Evolutionary conservation across 2,797 vertebrate species (phyloP).

Genomic region (Chaetodon trifasciatus): DNA sequence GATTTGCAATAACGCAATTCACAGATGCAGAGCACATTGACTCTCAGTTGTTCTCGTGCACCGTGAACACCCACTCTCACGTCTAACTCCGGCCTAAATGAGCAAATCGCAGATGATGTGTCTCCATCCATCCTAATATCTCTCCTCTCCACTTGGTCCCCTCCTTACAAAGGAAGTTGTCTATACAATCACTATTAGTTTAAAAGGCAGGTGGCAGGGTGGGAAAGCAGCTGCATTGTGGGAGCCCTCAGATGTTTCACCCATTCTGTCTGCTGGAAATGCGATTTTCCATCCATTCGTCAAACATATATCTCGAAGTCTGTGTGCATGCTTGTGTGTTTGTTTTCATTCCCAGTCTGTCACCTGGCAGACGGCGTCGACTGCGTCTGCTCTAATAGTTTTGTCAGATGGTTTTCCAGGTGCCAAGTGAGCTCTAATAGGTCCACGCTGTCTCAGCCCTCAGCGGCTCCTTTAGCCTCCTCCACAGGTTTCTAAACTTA

Average conservation of each 20-base stretch:
- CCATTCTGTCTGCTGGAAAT: constrained; percentile 85
- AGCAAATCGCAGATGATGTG: constrained; percentile 75
- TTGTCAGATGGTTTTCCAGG: constrained; percentile 62
- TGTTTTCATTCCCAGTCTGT: constrained; percentile 76
- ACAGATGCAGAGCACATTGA: constrained; percentile 65
- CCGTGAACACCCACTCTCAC: constrained; percentile 76
- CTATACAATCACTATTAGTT: constrained; percentile 88
- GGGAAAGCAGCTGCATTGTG: constrained; percentile 84
- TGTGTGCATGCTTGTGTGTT: constrained; percentile 29
- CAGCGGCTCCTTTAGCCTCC: constrained; percentile 4
- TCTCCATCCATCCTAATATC: constrained; percentile 85
- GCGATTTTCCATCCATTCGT: constrained; percentile 82
- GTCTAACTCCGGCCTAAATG: constrained; percentile 72
- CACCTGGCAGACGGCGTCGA: constrained; percentile 82
- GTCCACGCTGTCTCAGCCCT: constrained; percentile 22
- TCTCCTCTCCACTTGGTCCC: constrained; percentile 76
- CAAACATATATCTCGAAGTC: constrained; percentile 68
- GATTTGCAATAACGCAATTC: constrained; percentile 82
- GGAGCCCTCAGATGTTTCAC: constrained; percentile 75
- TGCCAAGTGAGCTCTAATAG: constrained; percentile 42
- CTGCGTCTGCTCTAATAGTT: constrained; percentile 60
- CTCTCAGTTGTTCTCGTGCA: constrained; percentile 56
- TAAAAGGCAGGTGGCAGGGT: constrained; percentile 87
- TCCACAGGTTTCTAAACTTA: constrained; percentile 3
- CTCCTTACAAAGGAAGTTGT: constrained; percentile 82